Percentiles rank a stretch among this genome's conserved stretches.
phyloP scores from a whole-genome alignment of 2,113 vertebrate species.

The Cygnus buccinator region DNA sequence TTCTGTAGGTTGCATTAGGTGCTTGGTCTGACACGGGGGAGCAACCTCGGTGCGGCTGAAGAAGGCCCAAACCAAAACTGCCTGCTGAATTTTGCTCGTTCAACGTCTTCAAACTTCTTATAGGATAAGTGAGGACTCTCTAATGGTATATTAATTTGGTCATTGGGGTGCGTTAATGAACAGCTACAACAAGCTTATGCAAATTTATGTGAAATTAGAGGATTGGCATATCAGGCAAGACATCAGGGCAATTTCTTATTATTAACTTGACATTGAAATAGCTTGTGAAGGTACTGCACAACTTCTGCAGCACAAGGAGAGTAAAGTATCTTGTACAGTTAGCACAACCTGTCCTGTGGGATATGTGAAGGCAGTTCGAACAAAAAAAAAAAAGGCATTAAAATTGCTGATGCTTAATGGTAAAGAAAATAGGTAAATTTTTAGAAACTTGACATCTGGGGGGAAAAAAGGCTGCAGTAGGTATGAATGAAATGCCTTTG shows the following conservation, averaged over 20 bases:
- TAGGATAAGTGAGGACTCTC: too few species aligned
- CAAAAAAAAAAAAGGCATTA: not conserved
- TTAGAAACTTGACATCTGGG: not conserved
- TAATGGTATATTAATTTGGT: not conserved
- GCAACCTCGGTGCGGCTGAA: not conserved
- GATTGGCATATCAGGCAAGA: not conserved
- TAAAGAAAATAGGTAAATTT: not conserved
- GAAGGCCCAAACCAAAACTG: not conserved
- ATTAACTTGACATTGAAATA: not conserved
- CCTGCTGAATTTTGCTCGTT: not conserved
- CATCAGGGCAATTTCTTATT: not conserved
- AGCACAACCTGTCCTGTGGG: not conserved
- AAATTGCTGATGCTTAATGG: not conserved
- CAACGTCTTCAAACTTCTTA: not conserved
- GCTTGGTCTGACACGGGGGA: not conserved
- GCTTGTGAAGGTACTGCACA: not conserved
- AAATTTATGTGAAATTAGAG: constrained; percentile 36
- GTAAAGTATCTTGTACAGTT: not conserved
- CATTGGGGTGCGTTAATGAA: constrained; percentile 13
- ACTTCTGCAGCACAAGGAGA: not conserved
- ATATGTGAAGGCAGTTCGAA: not conserved
- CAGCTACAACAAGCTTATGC: not conserved
- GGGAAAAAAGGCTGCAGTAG: not conserved
- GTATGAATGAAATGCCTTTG: not conserved
- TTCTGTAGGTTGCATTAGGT: not conserved